Conservation (phyloP, 2,797 vertebrate genomes). For the Tauraco hartlaubi region DNA sequence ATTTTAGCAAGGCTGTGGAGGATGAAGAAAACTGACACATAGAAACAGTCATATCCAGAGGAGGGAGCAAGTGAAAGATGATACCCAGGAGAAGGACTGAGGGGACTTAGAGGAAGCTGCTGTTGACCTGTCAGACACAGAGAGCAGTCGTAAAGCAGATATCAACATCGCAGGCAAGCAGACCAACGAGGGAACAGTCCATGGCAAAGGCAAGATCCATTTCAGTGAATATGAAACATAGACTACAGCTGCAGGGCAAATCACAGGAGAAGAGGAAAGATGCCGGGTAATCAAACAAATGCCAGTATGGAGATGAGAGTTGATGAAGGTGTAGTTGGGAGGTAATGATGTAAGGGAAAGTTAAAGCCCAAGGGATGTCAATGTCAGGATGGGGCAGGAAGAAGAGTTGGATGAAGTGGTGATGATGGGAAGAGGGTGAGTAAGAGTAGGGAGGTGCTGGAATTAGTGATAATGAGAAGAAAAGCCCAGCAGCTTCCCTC, state of each 20-base stretch:
- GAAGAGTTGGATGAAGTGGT: background rate
- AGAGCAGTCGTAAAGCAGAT: background rate
- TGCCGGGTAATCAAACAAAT: background rate
- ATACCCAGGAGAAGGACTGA: background rate
- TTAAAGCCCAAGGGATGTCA: background rate
- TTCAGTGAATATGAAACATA: background rate
- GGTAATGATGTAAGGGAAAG: background rate
- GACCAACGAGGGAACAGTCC: background rate
- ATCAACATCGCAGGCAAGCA: accelerated
- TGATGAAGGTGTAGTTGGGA: background rate
- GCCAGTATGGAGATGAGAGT: background rate
- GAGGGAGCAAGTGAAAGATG: background rate
- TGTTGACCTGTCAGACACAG: background rate
- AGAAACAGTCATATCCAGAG: background rate
- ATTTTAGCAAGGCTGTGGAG: background rate
- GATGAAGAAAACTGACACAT: background rate
- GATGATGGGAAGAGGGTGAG: background rate
- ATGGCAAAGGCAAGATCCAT: background rate
- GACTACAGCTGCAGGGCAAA: background rate
- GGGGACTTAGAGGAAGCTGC: background rate
- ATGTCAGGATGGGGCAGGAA: background rate
- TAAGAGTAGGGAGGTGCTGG: background rate
- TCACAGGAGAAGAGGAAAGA: background rate
- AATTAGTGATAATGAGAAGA: background rate
- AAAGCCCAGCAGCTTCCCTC: background rate